Base-by-base conservation (phyloP, 2,888 invertebrate species). In the Eupelmus urozonus region DNA sequence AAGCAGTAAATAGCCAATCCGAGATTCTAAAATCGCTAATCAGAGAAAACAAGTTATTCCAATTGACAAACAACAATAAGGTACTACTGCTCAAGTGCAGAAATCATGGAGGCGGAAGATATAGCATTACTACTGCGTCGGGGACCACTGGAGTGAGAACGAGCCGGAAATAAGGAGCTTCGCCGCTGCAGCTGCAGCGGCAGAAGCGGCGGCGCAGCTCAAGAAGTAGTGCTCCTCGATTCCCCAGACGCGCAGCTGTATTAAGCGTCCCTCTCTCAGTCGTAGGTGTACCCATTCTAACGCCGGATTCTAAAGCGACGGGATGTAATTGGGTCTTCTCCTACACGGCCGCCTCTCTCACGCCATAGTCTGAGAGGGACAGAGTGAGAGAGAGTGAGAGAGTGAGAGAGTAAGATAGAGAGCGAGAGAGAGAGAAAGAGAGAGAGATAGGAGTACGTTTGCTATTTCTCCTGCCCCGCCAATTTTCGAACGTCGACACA, bases 311-410 rank as follows among this genome's bases (percentile, higher is more conserved):
- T 84, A 82, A 84, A 83, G 81, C 84, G 82, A 83, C 84, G 81
- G 81, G 82, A 82, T 84, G 84, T 84, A 84, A 84, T 84, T 84
- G 85, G 83, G 81, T 85, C 85, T 81, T 79, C 81, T 79, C 66
- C 66, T 51, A 51, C 65, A 62, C 62, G 70, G 76, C 57, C 78
- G 65, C 76, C 23, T 69, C 76, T 49, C 40, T 55, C 57, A 23
- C 59, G 29, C 11, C 29, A 29, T 59, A 25, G 49, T 25, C 23
- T 34, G 42, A 69, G 4, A 1, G 42, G 4, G 59, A 29, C 59
- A 5, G 18, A 16, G 70, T 11, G 70, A 13, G 18, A 7, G 9
- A 45, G 45, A 13, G 45, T 2, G 45, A 34, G 69, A 5, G 18
- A 16, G 70, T 11, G 70, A 13, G 18, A 7, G 9, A 13, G 13